These are phyloP conservation scores for Leptodactylus fallax DNA, from an alignment of 2,797 vertebrate genomes.

Conservation along the genomic window DNA sequence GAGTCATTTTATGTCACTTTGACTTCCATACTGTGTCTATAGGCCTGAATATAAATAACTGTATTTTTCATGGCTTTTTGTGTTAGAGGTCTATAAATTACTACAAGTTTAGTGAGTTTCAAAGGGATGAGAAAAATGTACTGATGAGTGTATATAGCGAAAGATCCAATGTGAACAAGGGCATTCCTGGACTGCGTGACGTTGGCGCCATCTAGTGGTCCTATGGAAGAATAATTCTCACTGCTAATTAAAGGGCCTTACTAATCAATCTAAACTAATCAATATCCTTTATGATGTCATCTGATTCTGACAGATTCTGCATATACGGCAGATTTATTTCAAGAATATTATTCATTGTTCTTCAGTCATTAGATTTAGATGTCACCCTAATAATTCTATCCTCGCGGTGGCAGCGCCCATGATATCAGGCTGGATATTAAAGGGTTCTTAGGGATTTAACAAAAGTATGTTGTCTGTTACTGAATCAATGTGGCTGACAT, in stretches of 20 bases:
- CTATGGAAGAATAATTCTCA: not conserved
- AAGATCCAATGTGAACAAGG: not conserved
- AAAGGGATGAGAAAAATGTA: not conserved
- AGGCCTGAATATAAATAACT: too few relatives aligned
- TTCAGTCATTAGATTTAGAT: not conserved
- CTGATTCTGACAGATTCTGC: not conserved
- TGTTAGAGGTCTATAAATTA: not conserved
- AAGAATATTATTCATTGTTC: not conserved
- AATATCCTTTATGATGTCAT: not conserved
- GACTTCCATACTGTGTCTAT: not conserved
- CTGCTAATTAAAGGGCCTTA: too few relatives aligned
- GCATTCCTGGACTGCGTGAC: not conserved
- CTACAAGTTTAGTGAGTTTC: not conserved
- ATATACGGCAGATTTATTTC: not conserved
- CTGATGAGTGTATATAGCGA: too few relatives aligned
- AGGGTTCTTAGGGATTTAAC: too few relatives aligned
- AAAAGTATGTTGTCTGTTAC: too few relatives aligned
- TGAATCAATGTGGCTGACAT: too few relatives aligned
- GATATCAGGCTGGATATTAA: too few relatives aligned
- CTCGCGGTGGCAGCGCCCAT: not conserved
- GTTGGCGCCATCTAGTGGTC: conserved; percentile 7
- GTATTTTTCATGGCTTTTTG: not conserved
- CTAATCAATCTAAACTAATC: not conserved
- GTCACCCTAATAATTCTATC: not conserved
- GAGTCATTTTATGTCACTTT: not conserved